Percentiles rank a stretch among this genome's conserved stretches.
phyloP scores from a whole-genome alignment of 2,888 invertebrate genomes.

The Catocala fraxini region DNA sequence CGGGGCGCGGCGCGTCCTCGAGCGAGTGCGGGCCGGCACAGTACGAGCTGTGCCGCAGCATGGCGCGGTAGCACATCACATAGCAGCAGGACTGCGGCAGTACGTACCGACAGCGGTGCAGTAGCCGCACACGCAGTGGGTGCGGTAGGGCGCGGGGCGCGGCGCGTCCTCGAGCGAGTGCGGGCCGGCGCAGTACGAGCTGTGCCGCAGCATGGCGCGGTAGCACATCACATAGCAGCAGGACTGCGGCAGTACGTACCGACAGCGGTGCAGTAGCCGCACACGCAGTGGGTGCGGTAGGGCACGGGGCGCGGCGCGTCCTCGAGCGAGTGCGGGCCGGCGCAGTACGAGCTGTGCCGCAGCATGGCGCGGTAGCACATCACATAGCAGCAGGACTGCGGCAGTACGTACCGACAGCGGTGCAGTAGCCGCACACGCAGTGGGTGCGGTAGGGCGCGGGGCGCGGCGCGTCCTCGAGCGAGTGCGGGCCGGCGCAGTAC shows the following conservation, averaged over 20 bases:
- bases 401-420: constrained; percentile 37
- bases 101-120: constrained; percentile 45
- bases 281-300: constrained; percentile 92
- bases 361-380: constrained; percentile 94
- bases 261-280: constrained; percentile 73
- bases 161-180: constrained; percentile 88
- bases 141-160: constrained; percentile 87
- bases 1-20: constrained; percentile 84
- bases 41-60: constrained; percentile 91
- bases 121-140: constrained; percentile 92
- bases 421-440: constrained; percentile 89
- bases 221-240: constrained; percentile 88
- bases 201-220: constrained; percentile 93
- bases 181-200: constrained; percentile 90
- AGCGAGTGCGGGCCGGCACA: constrained; percentile 91
- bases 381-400: no score
- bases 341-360: constrained; percentile 90
- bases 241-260: constrained; percentile 3
- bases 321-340: constrained; percentile 90
- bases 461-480: constrained; percentile 84
- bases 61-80: constrained; percentile 92
- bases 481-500: constrained; percentile 91
- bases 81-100: no score
- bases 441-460: constrained; percentile 89
- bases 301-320: constrained; percentile 87